phyloP scores from a whole-genome alignment of 2,888 invertebrate species.

The Parnassius mnemosyne region DNA sequence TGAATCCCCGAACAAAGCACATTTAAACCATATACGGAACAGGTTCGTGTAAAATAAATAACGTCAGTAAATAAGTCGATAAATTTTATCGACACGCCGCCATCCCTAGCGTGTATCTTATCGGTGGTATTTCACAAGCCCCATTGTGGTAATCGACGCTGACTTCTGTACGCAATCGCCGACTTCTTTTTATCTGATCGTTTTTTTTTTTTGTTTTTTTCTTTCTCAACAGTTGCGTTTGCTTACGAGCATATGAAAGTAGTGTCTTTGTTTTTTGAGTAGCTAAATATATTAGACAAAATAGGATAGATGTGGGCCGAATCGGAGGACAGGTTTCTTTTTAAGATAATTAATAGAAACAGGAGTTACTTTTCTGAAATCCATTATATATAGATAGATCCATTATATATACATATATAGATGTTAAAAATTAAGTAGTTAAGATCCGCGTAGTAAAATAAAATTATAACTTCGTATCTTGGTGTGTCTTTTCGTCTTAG shows the following conservation, averaged over 20 bases:
- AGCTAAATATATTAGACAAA: too few relatives aligned
- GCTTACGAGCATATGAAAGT: not conserved
- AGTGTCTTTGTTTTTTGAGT: too few relatives aligned
- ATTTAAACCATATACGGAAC: conserved; percentile 24
- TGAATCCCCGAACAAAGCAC: conserved; percentile 23
- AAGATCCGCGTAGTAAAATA: too few relatives aligned
- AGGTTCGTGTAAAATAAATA: conserved; percentile 12
- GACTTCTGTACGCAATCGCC: conserved; percentile 41
- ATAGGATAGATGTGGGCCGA: too few relatives aligned
- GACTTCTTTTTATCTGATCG: conserved; percentile 30
- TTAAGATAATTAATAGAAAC: too few relatives aligned
- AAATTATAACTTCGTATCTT: too few relatives aligned
- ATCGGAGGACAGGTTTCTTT: too few relatives aligned
- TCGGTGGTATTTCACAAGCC: conserved; percentile 43
- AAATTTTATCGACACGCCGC: conserved; percentile 24
- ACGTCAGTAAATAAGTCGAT: conserved; percentile 22
- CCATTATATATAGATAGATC: too few relatives aligned
- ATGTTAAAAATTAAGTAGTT: too few relatives aligned
- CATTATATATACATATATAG: too few relatives aligned
- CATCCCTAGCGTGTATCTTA: conserved; percentile 36
- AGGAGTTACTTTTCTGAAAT: too few relatives aligned
- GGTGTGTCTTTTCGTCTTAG: too few relatives aligned
- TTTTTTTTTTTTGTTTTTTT: conserved; percentile 15
- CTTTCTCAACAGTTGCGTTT: conserved; percentile 4
- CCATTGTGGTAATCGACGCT: conserved; percentile 42